These are phyloP conservation scores for Aptenodytes patagonicus DNA, from an alignment of 2,113 vertebrate genomes.

Conservation along the genomic window DNA sequence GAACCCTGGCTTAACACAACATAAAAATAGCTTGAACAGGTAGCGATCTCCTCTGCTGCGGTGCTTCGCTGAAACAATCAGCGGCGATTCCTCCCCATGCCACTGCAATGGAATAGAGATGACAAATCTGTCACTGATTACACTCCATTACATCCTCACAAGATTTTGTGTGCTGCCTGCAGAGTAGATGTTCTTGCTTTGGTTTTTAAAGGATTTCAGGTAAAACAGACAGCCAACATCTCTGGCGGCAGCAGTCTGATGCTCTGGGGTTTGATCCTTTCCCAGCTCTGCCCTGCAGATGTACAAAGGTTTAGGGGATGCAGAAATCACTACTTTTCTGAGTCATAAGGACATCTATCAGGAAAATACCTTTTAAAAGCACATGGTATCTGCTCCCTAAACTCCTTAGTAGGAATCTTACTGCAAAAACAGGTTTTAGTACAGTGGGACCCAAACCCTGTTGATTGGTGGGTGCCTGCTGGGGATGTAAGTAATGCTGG, in stretches of 20 bases:
- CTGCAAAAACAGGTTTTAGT: background rate
- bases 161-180: background rate
- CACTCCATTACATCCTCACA: background rate
- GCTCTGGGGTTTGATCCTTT: background rate
- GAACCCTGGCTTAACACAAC: background rate
- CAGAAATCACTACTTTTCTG: background rate
- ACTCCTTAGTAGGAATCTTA: background rate
- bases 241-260: background rate
- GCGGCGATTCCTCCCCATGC: background rate
- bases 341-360: background rate
- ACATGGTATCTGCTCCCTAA: background rate
- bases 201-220: background rate
- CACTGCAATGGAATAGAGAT: background rate
- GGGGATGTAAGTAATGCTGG: background rate
- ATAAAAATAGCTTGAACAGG: background rate
- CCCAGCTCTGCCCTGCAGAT: background rate
- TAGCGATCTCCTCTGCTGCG: fast-evolving
- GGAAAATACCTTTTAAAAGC: background rate
- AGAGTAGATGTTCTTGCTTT: background rate
- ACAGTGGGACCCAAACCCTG: background rate
- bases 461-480: background rate
- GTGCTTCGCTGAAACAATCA: background rate
- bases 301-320: background rate
- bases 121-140: background rate
- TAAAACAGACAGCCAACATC: background rate